Base-by-base conservation (phyloP, 2,797 vertebrate species). In the Sciurus vulgaris region DNA sequence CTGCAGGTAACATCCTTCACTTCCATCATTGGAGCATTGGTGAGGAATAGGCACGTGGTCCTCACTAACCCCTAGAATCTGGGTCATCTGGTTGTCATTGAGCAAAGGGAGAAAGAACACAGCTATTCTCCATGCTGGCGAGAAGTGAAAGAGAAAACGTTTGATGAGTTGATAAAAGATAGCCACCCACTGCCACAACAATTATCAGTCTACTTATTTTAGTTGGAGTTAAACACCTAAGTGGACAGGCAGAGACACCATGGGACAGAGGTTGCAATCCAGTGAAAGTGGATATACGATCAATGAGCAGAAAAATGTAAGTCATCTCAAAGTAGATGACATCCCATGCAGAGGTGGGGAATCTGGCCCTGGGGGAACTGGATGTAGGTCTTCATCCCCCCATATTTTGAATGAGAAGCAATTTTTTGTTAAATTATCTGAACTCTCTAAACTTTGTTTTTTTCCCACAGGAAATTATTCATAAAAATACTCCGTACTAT, bases 51-150 rank as follows among this genome's bases (percentile, higher is more conserved):
- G 49, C 13, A 22, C 2, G 7, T 0, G 1, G 8, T 41, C 8
- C 15, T 61, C 47, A 79, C 1, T 74, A 51, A 10, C 49, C 7
- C 30, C 0, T 0, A 30, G 9, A 26, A 89, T 0, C 10, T 86
- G 9, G 5, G 0, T 2, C 59, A 38, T 44, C 3, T 0, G 79
- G 28, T 63, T 47, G 44, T 9, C 0, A 7, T 4, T 61, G 30
- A 83, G 12, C 5, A 30, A 44, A 89, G 41, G 78, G 59, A 89
- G 15, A 1, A 0, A 74, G 26, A 63, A 41, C 3, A 33, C 8
- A 70, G 24, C 8, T 47, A 47, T 15, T 51, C 17, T 41, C 5
- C 26, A 28, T 26, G 8, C 26, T 77, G 4, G 20, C 69, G n/a
- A 67, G 77, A 65, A 85, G 30, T 33, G 35, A 54, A 1, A 24